Evolutionary conservation across 2,888 invertebrate species (phyloP).

Genomic region (Tachystola acroxantha): DNA sequence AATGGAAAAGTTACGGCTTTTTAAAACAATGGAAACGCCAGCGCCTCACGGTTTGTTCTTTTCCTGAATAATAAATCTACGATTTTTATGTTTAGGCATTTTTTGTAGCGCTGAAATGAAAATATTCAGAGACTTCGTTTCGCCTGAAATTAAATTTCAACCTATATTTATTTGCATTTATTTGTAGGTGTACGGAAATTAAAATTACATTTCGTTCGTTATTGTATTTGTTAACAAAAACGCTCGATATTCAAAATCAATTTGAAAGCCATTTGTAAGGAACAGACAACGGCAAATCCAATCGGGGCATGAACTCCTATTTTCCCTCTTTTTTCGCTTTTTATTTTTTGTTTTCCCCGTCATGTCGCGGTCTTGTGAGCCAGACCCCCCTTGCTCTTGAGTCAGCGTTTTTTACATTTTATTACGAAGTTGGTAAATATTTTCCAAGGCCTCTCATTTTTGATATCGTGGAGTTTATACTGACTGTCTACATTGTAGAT

Average conservation of each 20-base stretch:
- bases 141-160: constrained; percentile 10
- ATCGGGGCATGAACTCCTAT: constrained; percentile 64
- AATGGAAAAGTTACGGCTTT: constrained; percentile 72
- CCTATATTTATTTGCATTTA: constrained; percentile 1
- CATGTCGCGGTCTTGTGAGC: constrained; percentile 71
- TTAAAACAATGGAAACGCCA: constrained; percentile 69
- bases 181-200: constrained; percentile 9
- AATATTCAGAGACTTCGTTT: constrained; percentile 10
- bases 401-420: constrained; percentile 71
- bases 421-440: constrained; percentile 73
- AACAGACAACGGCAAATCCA: constrained; percentile 74
- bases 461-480: constrained; percentile 44
- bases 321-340: constrained; percentile 48
- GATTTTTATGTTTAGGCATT: constrained; percentile 32
- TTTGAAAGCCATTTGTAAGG: constrained; percentile 73
- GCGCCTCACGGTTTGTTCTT: constrained; percentile 41
- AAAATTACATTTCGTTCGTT: constrained; percentile 15
- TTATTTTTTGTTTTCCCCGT: constrained; percentile 50
- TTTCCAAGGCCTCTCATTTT: constrained; percentile 53
- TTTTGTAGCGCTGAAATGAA: constrained; percentile 12
- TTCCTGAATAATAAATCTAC: constrained; percentile 54
- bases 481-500: neutral
- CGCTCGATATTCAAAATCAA: constrained; percentile 68
- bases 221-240: constrained; percentile 53
- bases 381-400: constrained; percentile 73